Percentiles rank a stretch among this genome's conserved stretches.
phyloP scores from a whole-genome alignment of 2,113 vertebrate species.

The Forbesichthys papilliferus region DNA sequence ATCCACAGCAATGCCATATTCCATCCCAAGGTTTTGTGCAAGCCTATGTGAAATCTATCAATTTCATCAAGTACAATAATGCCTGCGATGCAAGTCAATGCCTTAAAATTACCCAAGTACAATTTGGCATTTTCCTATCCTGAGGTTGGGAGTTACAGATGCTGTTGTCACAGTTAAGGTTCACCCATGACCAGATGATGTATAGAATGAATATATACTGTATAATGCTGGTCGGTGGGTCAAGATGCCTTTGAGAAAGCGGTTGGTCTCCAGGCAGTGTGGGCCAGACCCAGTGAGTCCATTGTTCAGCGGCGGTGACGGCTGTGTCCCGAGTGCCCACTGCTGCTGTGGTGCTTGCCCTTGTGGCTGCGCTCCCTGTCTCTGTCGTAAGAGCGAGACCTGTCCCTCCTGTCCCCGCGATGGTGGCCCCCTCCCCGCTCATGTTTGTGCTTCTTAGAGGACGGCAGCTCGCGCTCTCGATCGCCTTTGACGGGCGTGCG shows the following conservation, averaged over 20 bases:
- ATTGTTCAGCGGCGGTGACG: constrained; percentile 87
- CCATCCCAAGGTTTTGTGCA: no score
- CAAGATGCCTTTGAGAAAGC: constrained; percentile 23
- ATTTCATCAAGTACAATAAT: no score
- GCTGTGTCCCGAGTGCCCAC: constrained; percentile 88
- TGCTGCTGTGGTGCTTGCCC: constrained; percentile 88
- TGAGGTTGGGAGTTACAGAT: no score
- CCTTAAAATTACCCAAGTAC: no score
- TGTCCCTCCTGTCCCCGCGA: constrained; percentile 84
- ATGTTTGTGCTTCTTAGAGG: constrained; percentile 93
- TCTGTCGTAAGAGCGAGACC: constrained; percentile 88
- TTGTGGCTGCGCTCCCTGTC: constrained; percentile 92
- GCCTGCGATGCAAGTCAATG: no score
- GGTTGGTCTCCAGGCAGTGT: not conserved
- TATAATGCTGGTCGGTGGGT: not conserved
- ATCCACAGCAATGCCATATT: no score
- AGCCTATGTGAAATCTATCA: no score
- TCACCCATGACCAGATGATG: no score
- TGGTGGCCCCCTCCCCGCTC: constrained; percentile 83
- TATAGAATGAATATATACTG: not conserved
- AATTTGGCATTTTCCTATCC: no score
- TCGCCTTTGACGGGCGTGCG: constrained; percentile 87
- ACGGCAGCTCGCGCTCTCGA: constrained; percentile 81
- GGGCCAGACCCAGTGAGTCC: constrained; percentile 28
- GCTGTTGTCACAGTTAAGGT: no score